Base-by-base conservation (phyloP, 2,797 vertebrate genomes). In the Melopsittacus undulatus region DNA sequence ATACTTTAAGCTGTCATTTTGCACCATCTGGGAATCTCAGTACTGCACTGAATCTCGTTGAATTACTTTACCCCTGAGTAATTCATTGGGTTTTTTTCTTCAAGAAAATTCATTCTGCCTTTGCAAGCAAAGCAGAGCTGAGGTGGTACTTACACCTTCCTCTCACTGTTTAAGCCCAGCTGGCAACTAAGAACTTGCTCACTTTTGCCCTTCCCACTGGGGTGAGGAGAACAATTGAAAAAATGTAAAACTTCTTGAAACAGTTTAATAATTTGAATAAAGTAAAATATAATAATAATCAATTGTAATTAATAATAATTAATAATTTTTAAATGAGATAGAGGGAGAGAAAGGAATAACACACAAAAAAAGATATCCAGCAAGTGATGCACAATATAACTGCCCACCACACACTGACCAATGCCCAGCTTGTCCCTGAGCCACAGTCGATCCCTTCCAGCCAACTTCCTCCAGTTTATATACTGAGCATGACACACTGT, bases 1-100 rank as follows among this genome's bases (percentile, higher is more conserved):
- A 79, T 82, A 87, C 30, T 43, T 75, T 82, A 62, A 66, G 46
- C 51, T 83, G 79, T 79, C 54, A 76, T 87, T 95, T 89, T 92
- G 30, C 10, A 73, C 79, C 68, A 73, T 69, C 79, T 93, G 69
- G 40, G 83, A 87, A 57, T 54, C 72, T 82, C 3, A 1, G 22
- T 66, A 52, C 12, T 69, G 36, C 54, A 73, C 32, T 56, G 52
- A 56, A 69, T 79, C 63, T 89, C 66, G 87, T 67, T 69, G 46
- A 87, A 87, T 57, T 84, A 62, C 49, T 89, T 82, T 79, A 79
- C 22, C 12, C 7, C 34, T 69, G 29, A 89, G 68, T 48, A 61
- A 72, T 67, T 56, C 78, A 16, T 14, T 70, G 17, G 0, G 0
- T 45, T 85, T 88, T 81, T 79, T 90, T 90, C 67, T 59, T 68